Conservation (phyloP, 1,140 invertebrate species). For the Platyscapa corneri region DNA sequence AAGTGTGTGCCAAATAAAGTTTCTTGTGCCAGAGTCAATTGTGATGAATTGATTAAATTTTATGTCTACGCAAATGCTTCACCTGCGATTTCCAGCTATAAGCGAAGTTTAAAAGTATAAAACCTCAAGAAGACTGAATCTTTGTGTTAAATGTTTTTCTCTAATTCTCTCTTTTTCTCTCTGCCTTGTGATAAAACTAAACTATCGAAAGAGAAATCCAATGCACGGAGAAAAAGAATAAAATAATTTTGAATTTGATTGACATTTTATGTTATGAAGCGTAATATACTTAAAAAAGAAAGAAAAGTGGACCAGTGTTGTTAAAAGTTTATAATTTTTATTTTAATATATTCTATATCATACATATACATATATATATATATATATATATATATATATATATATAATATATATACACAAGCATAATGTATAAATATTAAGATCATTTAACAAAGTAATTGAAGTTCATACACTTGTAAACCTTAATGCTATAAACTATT, state of each 20-base stretch:
- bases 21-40: slow-evolving; percentile 44
- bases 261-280: slow-evolving; percentile 24
- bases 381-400: too few species aligned
- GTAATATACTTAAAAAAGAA: slow-evolving; percentile 30
- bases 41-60: slow-evolving; percentile 34
- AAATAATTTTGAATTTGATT: slow-evolving; percentile 7
- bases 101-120: slow-evolving; percentile 30
- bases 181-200: not conserved
- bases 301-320: slow-evolving; percentile 51
- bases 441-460: slow-evolving; percentile 46
- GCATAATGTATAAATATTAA: slow-evolving; percentile 47
- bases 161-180: slow-evolving; percentile 3
- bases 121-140: slow-evolving; percentile 46
- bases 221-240: not conserved
- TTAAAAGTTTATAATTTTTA: slow-evolving; percentile 49
- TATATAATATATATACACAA: slow-evolving; percentile 48
- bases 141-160: slow-evolving; percentile 27
- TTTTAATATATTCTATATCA: slow-evolving; percentile 46
- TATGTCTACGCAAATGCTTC: not conserved
- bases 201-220: slow-evolving; percentile 9
- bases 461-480: slow-evolving; percentile 33
- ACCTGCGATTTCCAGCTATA: slow-evolving; percentile 15
- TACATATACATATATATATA: too few species aligned
- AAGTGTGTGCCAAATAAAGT: slow-evolving; percentile 42
- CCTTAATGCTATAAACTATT: slow-evolving; percentile 29